Evolutionary conservation across 2,888 invertebrate species (phyloP).

Genomic region (Andrena chrysosceles): DNA sequence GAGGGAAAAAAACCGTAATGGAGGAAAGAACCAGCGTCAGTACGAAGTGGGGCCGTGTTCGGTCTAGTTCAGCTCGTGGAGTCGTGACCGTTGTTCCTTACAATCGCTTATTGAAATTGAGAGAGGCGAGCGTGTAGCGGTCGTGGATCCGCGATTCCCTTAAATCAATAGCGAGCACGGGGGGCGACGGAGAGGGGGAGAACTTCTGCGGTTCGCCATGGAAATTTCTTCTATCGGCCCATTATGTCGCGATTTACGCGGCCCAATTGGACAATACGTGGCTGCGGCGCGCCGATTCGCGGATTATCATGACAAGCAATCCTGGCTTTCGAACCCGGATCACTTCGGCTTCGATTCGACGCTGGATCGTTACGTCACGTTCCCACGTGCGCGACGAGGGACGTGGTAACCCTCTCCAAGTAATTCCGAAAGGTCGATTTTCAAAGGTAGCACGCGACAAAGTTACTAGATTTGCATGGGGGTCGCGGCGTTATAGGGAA

Average conservation of each 20-base stretch:
- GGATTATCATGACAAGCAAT: constrained; percentile 39
- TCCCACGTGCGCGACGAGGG: not conserved
- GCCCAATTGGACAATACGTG: constrained; percentile 50
- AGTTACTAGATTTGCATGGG: not conserved
- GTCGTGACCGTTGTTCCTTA: constrained; percentile 56
- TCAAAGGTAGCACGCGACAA: not conserved
- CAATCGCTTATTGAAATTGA: constrained; percentile 65
- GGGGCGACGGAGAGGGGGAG: not conserved
- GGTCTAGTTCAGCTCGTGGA: constrained; percentile 45
- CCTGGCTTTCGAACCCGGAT: constrained; percentile 30
- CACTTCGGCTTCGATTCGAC: not conserved
- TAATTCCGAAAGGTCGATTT: not conserved
- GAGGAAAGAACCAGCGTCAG: not conserved
- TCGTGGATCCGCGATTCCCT: constrained; percentile 53
- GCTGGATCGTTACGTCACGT: not conserved
- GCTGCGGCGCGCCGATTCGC: constrained; percentile 55
- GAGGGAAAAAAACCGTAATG: not conserved
- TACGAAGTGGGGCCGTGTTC: constrained; percentile 20
- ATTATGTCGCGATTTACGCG: constrained; percentile 46
- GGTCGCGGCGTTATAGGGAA: no score
- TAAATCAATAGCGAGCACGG: constrained; percentile 48
- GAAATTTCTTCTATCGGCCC: constrained; percentile 50
- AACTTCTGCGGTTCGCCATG: constrained; percentile 48
- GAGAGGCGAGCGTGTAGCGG: constrained; percentile 49
- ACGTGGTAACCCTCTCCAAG: not conserved